phyloP scores from a whole-genome alignment of 2,888 invertebrate genomes.

The Yponomeuta malinellus region DNA sequence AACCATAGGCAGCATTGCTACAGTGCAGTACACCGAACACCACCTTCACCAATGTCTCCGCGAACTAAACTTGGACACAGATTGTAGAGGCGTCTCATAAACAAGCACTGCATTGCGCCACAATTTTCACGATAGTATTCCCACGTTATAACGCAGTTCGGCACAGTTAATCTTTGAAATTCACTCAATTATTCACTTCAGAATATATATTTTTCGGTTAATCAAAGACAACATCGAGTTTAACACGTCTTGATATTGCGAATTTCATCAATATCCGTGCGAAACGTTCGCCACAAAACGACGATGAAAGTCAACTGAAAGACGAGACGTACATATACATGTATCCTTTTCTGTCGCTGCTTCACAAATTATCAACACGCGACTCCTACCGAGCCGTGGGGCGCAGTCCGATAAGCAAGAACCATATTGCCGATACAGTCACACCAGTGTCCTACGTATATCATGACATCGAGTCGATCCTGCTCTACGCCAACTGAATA shows the following conservation, averaged over 20 bases:
- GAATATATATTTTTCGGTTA: conserved; percentile 23
- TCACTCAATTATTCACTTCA: conserved; percentile 12
- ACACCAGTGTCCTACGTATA: conserved; percentile 51
- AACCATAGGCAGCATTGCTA: conserved; percentile 70
- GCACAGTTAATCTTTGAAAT: conserved; percentile 5
- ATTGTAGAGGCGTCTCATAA: conserved; percentile 55
- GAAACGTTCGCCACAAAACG: conserved; percentile 74
- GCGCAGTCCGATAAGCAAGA: conserved; percentile 28
- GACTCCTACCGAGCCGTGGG: conserved; percentile 26
- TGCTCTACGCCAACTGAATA: conserved; percentile 49
- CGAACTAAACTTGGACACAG: conserved; percentile 55
- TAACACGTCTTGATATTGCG: conserved; percentile 67
- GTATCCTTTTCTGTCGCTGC: conserved; percentile 70
- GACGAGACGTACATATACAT: conserved; percentile 74
- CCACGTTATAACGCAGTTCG: conserved; percentile 22
- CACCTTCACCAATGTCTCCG: conserved; percentile 46
- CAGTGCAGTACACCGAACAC: conserved; percentile 32
- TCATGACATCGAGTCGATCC: conserved; percentile 50
- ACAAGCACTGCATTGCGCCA: conserved; percentile 75
- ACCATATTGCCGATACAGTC: conserved; percentile 58
- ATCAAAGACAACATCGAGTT: conserved; percentile 50
- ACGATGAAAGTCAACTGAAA: conserved; percentile 76
- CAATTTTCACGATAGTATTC: conserved; percentile 61
- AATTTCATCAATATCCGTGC: conserved; percentile 69
- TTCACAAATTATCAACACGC: conserved; percentile 67